Conservation (phyloP, 2,797 vertebrate genomes). For the Balearica regulorum region DNA sequence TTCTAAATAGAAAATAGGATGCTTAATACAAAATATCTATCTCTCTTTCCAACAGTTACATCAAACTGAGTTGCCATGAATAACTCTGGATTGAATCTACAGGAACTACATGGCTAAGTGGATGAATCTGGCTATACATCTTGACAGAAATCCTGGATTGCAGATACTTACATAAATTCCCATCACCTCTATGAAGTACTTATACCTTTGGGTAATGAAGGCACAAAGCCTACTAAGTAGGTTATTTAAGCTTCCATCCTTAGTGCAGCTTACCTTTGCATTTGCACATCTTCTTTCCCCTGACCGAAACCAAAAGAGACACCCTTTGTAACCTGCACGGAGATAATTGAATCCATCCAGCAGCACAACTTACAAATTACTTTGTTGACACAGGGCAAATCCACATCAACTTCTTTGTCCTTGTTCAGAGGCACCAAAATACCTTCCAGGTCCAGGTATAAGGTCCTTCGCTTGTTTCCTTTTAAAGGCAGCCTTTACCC, state of each 20-base stretch:
- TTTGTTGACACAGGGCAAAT: neutral
- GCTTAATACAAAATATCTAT: neutral
- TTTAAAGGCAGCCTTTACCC: neutral
- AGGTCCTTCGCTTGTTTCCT: neutral
- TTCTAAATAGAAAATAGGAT: neutral
- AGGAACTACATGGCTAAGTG: neutral
- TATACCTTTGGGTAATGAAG: neutral
- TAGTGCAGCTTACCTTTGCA: neutral
- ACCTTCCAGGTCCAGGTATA: neutral
- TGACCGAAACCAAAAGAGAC: rapidly evolving
- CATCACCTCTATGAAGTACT: neutral
- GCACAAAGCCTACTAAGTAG: neutral
- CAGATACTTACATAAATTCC: neutral
- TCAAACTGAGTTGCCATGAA: neutral
- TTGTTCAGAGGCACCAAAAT: neutral
- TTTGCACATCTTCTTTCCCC: neutral
- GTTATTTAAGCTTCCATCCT: neutral
- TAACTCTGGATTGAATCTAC: neutral
- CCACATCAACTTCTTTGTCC: neutral
- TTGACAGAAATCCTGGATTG: neutral
- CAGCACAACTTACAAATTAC: neutral
- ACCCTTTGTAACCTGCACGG: neutral
- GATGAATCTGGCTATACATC: neutral
- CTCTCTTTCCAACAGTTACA: neutral
- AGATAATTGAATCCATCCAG: neutral